Percentiles rank a stretch among this genome's conserved stretches.
Conservation (phyloP, 2,888 invertebrate genomes). For the Mesoligia furuncula region DNA sequence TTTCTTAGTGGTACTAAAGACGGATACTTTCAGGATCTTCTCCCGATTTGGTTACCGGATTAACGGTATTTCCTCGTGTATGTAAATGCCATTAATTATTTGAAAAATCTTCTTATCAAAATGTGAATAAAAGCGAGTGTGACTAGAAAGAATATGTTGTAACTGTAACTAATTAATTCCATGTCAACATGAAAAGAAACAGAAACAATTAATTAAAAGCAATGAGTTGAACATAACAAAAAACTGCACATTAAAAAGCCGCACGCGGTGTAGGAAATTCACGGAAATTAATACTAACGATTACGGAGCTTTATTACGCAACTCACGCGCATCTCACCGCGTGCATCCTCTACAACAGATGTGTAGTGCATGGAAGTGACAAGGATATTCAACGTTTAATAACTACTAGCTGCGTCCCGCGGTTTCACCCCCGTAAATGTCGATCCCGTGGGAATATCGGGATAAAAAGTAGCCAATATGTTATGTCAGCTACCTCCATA, state of each 20-base stretch:
- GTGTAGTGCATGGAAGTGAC: conserved; percentile 37
- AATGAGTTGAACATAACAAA: conserved; percentile 27
- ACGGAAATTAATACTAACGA: conserved; percentile 80
- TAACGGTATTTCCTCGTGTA: background rate
- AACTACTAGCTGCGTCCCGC: too few relatives aligned
- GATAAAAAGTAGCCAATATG: too few relatives aligned
- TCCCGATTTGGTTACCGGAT: background rate
- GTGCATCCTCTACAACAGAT: conserved; percentile 38
- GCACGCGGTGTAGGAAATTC: conserved; percentile 69
- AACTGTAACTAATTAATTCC: background rate
- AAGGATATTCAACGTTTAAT: background rate
- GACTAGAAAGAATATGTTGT: background rate
- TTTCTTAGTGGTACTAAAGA: background rate
- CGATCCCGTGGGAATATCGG: too few relatives aligned
- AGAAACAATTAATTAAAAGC: conserved; percentile 21
- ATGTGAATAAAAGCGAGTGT: background rate
- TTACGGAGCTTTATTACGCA: conserved; percentile 75
- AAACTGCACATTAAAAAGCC: conserved; percentile 41
- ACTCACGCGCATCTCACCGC: conserved; percentile 77
- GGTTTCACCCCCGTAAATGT: too few relatives aligned
- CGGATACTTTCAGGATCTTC: background rate
- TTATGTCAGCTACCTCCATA: too few relatives aligned
- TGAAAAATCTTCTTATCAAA: background rate
- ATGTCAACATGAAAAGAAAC: background rate
- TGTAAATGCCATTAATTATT: background rate